Evolutionary conservation across 1,140 invertebrate species (phyloP).

Genomic region (Drosophila kurseongensis): DNA sequence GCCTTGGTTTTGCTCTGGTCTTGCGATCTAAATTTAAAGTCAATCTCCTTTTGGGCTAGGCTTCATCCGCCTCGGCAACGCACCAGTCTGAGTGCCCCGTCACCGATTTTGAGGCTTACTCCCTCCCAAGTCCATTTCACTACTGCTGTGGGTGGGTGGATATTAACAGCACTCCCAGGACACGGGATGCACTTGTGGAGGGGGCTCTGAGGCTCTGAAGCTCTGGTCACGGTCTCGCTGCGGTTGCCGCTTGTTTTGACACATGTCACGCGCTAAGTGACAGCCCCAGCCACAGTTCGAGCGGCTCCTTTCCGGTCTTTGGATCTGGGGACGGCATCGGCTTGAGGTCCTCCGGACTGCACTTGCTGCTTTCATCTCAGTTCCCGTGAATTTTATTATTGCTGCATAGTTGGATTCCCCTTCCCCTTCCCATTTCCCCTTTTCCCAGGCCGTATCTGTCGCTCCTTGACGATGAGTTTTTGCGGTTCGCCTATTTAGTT

Average conservation of each 20-base stretch:
- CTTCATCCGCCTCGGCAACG: not conserved
- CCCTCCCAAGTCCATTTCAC: conserved; percentile 18
- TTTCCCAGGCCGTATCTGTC: conserved; percentile 32
- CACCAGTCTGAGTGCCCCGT: not conserved
- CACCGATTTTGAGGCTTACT: conserved; percentile 10
- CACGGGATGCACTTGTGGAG: conserved; percentile 31
- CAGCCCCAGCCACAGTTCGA: conserved; percentile 52
- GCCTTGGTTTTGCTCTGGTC: not conserved
- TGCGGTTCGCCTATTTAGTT: conserved; percentile 67
- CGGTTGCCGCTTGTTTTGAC: conserved; percentile 59
- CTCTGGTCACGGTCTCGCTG: conserved; percentile 47
- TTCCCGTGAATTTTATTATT: conserved; percentile 80
- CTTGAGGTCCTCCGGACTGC: conserved; percentile 16
- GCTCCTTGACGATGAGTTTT: conserved; percentile 63
- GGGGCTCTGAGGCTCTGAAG: conserved; percentile 8
- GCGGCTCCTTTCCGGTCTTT: conserved; percentile 21
- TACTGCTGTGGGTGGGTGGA: conserved; percentile 12
- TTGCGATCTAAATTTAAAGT: conserved; percentile 21
- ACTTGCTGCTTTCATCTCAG: conserved; percentile 59
- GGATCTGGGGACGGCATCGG: not conserved
- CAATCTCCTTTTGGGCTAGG: conserved; percentile 31
- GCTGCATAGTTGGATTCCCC: conserved; percentile 49
- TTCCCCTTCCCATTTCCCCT: conserved; percentile 4
- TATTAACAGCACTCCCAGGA: conserved; percentile 42
- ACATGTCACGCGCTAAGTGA: conserved; percentile 67